Percentiles rank a stretch among this genome's conserved stretches.
These are phyloP conservation scores for Neocrepidodera transversa DNA, from an alignment of 2,888 invertebrate genomes.

Conservation along the genomic window DNA sequence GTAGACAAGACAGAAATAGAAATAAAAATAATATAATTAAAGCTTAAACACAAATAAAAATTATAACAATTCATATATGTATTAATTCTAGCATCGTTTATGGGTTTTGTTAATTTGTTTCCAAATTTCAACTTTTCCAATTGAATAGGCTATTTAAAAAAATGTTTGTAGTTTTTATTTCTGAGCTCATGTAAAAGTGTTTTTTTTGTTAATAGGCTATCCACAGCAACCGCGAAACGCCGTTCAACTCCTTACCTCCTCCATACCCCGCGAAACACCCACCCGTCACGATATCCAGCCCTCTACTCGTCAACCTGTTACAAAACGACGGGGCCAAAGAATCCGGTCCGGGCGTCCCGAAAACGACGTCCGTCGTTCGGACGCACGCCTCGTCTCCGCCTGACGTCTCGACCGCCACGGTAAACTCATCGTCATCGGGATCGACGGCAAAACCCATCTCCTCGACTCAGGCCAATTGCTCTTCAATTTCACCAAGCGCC, in stretches of 20 bases:
- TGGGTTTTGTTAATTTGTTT: too few species aligned
- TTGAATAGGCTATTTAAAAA: too few species aligned
- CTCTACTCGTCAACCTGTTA: conserved; percentile 87
- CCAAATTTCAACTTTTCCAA: too few species aligned
- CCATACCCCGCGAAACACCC: conserved; percentile 51
- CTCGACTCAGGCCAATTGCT: conserved; percentile 45
- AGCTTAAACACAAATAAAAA: too few species aligned
- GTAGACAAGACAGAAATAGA: too few species aligned
- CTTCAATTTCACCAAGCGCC: conserved; percentile 54
- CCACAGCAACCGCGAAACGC: conserved; percentile 63
- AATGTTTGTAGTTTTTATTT: too few species aligned
- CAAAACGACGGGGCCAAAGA: conserved; percentile 77
- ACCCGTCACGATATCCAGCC: conserved; percentile 81
- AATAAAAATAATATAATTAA: too few species aligned
- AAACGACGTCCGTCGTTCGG: conserved; percentile 7
- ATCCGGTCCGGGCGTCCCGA: conserved; percentile 53
- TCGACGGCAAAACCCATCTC: conserved; percentile 25
- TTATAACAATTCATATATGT: too few species aligned
- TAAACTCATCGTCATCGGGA: conserved; percentile 13
- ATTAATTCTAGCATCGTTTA: too few species aligned
- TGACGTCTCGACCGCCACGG: conserved; percentile 18
- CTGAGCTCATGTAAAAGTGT: too few species aligned
- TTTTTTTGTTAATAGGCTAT: conserved; percentile 63
- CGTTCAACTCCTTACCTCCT: conserved; percentile 45
- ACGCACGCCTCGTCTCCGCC: conserved; percentile 9